Evolutionary conservation across 2,888 invertebrate genomes (phyloP).

Genomic region (Acanthococcus lagerstroemiae): DNA sequence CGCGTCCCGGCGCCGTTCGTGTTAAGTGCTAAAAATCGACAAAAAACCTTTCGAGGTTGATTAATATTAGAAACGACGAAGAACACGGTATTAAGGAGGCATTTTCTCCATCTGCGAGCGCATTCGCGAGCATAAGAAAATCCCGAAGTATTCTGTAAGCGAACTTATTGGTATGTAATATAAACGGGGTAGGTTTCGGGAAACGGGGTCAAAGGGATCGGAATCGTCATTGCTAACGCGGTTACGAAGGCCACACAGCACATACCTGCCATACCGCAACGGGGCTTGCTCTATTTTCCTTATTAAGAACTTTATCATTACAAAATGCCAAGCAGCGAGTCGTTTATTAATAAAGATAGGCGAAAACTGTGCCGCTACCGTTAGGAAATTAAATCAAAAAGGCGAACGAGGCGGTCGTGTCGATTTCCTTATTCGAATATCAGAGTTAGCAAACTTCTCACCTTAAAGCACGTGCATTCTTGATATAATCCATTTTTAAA

Average conservation of each 20-base stretch:
- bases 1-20: too few species aligned
- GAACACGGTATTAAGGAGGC: conserved; percentile 20
- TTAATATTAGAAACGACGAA: background rate
- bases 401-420: conserved; percentile 3
- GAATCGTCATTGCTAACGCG: conserved; percentile 29
- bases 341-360: conserved; percentile 20
- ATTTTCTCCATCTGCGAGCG: conserved; percentile 5
- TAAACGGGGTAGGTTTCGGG: background rate
- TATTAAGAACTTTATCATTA: conserved; percentile 31
- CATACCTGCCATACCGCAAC: conserved; percentile 29
- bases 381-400: conserved; percentile 29
- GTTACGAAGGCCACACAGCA: conserved; percentile 29
- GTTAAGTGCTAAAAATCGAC: background rate
- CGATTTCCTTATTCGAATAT: conserved; percentile 24
- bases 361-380: conserved; percentile 26
- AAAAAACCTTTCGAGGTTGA: background rate
- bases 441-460: too few species aligned
- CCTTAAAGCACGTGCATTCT: too few species aligned
- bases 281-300: conserved; percentile 23
- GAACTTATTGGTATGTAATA: conserved; percentile 31
- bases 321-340: conserved; percentile 28
- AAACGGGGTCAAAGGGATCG: conserved; percentile 9
- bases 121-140: conserved; percentile 12
- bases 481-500: too few species aligned
- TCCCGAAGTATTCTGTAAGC: conserved; percentile 28